A percentile compares a stretch with the other conserved stretches of the same genome.
phyloP scores from a whole-genome alignment of 2,797 vertebrate genomes.

The Rhincodon typus region DNA sequence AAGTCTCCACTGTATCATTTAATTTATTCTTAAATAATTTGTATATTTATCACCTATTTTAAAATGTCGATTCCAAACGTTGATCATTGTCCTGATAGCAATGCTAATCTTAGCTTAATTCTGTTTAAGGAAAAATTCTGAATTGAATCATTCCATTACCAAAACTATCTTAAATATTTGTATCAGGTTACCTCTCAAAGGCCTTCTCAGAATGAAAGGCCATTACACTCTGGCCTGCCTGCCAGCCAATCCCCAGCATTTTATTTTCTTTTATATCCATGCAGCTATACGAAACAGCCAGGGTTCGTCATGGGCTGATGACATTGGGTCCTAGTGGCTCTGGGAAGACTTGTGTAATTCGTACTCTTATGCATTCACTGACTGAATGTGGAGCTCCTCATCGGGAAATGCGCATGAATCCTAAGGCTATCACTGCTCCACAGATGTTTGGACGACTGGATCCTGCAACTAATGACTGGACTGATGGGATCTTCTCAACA shows the following conservation, averaged over 20 bases:
- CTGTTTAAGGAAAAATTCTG: neutral
- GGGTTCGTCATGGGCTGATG: conserved; percentile 65
- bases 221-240: no score
- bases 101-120: neutral
- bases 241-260: no score
- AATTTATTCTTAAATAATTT: neutral
- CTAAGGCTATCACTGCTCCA: conserved; percentile 63
- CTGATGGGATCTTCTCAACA: conserved; percentile 66
- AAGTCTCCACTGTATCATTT: neutral
- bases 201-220: neutral
- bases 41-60: neutral
- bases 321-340: conserved; percentile 64
- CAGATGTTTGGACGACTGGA: conserved; percentile 66
- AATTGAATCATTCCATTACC: neutral
- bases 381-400: conserved; percentile 59
- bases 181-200: neutral
- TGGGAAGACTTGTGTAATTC: conserved; percentile 59
- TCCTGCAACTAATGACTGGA: conserved; percentile 66
- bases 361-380: conserved; percentile 56
- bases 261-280: neutral
- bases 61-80: neutral
- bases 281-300: conserved; percentile 60
- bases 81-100: neutral
- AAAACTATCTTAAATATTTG: neutral
- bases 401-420: conserved; percentile 64